Percentiles rank a stretch among this genome's conserved stretches.
Evolutionary conservation across 2,888 invertebrate species (phyloP).

Genomic region (Drosophila tanythrix): DNA sequence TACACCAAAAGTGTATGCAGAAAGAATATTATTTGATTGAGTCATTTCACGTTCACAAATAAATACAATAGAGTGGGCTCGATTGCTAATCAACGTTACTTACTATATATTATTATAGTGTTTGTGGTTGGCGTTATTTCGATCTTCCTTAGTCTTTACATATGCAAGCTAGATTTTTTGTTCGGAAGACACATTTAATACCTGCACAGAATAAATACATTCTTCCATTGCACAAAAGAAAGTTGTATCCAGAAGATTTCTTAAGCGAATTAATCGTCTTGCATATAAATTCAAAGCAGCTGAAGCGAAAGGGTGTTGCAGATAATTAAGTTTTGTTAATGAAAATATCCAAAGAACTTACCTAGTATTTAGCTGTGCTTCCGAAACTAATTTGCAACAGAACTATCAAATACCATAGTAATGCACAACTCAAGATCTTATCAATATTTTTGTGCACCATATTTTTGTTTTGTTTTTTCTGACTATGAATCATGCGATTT

Average conservation of each 20-base stretch:
- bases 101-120: neutral
- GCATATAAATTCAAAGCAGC: too few relatives aligned
- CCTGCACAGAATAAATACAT: neutral
- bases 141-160: neutral
- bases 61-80: neutral
- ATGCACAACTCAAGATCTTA: neutral
- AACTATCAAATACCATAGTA: neutral
- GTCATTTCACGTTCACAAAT: neutral
- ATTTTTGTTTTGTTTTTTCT: neutral
- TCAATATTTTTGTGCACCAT: neutral
- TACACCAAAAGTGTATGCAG: neutral
- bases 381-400: neutral
- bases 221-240: neutral
- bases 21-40: neutral
- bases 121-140: neutral
- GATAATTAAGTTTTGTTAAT: too few relatives aligned
- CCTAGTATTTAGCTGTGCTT: neutral
- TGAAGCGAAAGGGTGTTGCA: too few relatives aligned
- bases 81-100: neutral
- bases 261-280: neutral
- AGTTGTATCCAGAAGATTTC: neutral
- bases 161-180: neutral
- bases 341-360: too few relatives aligned
- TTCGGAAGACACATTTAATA: neutral
- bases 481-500: slow-evolving; percentile 26